phyloP scores from a whole-genome alignment of 2,113 vertebrate species.

The Gila orcuttii region DNA sequence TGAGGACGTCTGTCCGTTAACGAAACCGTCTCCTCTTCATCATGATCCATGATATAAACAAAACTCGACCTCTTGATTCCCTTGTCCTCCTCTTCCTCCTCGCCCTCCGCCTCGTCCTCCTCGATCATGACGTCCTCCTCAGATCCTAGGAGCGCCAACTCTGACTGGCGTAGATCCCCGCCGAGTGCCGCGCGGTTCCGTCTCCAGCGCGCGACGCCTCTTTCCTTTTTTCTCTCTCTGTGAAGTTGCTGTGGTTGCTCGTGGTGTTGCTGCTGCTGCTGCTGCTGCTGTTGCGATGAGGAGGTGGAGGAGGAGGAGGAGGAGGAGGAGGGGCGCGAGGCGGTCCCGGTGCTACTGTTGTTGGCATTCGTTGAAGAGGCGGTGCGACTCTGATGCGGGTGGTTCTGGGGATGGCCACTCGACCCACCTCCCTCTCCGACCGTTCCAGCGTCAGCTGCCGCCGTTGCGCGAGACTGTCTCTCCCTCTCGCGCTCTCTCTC shows the following conservation, averaged over 20 bases:
- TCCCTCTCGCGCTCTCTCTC: slow-evolving; percentile 86
- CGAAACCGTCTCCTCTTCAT: slow-evolving; percentile 84
- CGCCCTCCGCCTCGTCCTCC: slow-evolving; percentile 83
- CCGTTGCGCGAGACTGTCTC: slow-evolving; percentile 79
- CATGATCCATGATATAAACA: slow-evolving; percentile 80
- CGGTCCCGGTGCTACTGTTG: slow-evolving; percentile 73
- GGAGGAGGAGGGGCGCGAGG: slow-evolving; percentile 75
- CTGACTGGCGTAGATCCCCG: slow-evolving; percentile 87
- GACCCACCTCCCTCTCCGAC: slow-evolving; percentile 63
- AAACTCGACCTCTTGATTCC: slow-evolving; percentile 77
- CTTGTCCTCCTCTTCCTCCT: slow-evolving; percentile 76
- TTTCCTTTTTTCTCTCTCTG: slow-evolving; percentile 77
- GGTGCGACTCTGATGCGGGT: slow-evolving; percentile 77
- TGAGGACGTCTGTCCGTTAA: slow-evolving; percentile 84
- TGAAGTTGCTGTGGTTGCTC: slow-evolving; percentile 73
- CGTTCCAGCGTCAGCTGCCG: slow-evolving; percentile 75
- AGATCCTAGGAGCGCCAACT: slow-evolving; percentile 92
- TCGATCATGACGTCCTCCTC: slow-evolving; percentile 94
- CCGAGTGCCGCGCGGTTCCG: slow-evolving; percentile 73
- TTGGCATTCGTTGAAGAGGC: slow-evolving; percentile 74
- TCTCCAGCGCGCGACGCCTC: slow-evolving; percentile 76
- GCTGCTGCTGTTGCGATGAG: slow-evolving; percentile 68
- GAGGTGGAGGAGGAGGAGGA: slow-evolving; percentile 68
- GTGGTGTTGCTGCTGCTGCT: slow-evolving; percentile 70
- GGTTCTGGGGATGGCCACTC: slow-evolving; percentile 54